A percentile compares a stretch with the other conserved stretches of the same genome.
Evolutionary conservation across 2,797 vertebrate species (phyloP).

Genomic region (Aythya fuligula): DNA sequence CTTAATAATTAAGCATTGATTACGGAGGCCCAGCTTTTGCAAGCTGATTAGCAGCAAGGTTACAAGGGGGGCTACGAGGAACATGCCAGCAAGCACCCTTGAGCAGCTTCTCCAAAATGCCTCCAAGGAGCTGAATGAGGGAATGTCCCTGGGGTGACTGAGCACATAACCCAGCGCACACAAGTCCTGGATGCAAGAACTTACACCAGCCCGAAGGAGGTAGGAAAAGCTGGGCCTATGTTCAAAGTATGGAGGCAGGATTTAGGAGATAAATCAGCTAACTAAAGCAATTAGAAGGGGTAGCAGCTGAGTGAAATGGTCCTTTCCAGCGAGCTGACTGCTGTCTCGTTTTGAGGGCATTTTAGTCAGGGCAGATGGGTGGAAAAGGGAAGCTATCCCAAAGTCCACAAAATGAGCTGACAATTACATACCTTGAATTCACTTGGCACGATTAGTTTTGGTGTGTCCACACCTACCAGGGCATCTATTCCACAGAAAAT

Average conservation of each 20-base stretch:
- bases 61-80: background rate
- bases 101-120: background rate
- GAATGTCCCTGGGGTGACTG: background rate
- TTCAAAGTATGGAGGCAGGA: background rate
- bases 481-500: constrained; percentile 95
- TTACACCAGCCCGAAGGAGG: background rate
- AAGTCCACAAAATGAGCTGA: background rate
- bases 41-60: background rate
- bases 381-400: background rate
- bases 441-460: constrained; percentile 95
- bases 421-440: constrained; percentile 91
- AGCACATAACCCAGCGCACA: background rate
- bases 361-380: background rate
- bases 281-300: background rate
- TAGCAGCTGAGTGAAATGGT: background rate
- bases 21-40: background rate
- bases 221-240: background rate
- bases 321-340: background rate
- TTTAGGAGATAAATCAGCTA: background rate
- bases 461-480: constrained; percentile 94
- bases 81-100: background rate
- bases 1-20: background rate
- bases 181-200: background rate
- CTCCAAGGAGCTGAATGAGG: background rate
- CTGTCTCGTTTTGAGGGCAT: background rate